Evolutionary conservation across 2,113 vertebrate species (phyloP), one percentile per base, ranked within the genome.

Genomic region (Grallaria varia): DNA sequence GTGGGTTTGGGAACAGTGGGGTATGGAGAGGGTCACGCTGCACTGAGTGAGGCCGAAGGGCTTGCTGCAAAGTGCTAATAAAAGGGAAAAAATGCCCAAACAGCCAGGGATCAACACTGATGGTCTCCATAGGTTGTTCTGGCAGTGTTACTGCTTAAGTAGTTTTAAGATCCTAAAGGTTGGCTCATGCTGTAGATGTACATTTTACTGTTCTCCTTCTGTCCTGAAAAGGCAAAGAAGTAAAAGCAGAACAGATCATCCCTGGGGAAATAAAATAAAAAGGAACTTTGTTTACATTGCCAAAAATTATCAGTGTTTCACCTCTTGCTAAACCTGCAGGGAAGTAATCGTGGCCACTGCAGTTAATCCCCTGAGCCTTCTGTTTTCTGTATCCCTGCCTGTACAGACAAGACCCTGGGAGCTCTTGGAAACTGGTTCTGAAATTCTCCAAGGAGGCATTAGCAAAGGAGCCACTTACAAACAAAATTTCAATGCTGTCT

Each of bases 91-190:
- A 35, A 30, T 0, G n/a, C 31, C 45, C 52, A 8, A 8, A 6
- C 18, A 17, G 28, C 25, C 23, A 12, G 22, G 45, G 60, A 10
- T 8, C 42, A 21, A 9, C 33, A 9, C 25, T 12, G 8, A 22
- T 14, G 4, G 2, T 59, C 55, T 3, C 8, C 17, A 4, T 0
- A 2, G 19, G 28, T 4, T 13, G 6, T 11, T 35, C 58, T 76
- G 39, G 40, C 72, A 62, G 14, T 9, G 37, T 25, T 14, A 6
- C 33, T 16, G 4, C 33, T 37, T 15, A 2, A 44, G 40, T 14
- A 4, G 19, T 35, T 63, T 30, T 35, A 59, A 80, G 63, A 30
- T 23, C 22, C 77, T 28, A n/a, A 82, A 62, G 40, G 33, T 6
- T 47, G n/a, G 30, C 27, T 78, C 6, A 0, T 44, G 80, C 42